Evolutionary conservation across 2,888 invertebrate species (phyloP).

Genomic region (Schizotus pectinicornis): DNA sequence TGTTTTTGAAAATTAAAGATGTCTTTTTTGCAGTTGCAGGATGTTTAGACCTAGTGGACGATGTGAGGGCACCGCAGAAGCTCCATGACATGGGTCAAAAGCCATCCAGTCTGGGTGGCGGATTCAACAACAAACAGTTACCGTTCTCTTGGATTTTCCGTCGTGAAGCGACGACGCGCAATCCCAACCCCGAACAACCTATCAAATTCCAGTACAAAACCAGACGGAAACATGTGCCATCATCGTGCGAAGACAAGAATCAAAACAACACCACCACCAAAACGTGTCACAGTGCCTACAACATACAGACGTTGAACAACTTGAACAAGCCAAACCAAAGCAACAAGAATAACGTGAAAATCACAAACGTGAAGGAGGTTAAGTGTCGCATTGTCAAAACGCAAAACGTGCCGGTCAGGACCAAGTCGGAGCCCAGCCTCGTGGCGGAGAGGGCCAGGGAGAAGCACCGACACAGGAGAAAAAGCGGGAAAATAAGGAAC

Average conservation of each 20-base stretch:
- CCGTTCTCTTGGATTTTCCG: constrained; percentile 68
- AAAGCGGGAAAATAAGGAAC: constrained; percentile 46
- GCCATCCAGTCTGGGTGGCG: constrained; percentile 57
- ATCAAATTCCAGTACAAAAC: constrained; percentile 58
- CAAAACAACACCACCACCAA: constrained; percentile 31
- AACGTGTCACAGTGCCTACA: constrained; percentile 36
- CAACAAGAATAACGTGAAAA: constrained; percentile 36
- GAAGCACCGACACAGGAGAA: constrained; percentile 59
- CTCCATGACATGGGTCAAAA: constrained; percentile 61
- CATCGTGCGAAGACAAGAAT: constrained; percentile 21
- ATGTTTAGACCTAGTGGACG: background rate
- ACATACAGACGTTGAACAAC: constrained; percentile 33
- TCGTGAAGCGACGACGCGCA: constrained; percentile 59
- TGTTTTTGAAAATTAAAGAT: too few species aligned
- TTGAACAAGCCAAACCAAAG: constrained; percentile 38
- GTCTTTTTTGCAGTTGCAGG: constrained; percentile 24
- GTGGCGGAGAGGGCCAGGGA: constrained; percentile 62
- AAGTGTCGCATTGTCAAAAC: constrained; percentile 41
- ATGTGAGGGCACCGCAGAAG: constrained; percentile 7
- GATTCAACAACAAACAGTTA: constrained; percentile 56
- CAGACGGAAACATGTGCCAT: constrained; percentile 44
- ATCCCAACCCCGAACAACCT: constrained; percentile 55
- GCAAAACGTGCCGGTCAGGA: constrained; percentile 53
- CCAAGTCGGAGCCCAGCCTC: constrained; percentile 63
- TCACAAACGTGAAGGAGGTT: constrained; percentile 38